Evolutionary conservation across 2,797 vertebrate genomes (phyloP), one percentile per base, ranked within the genome.

Genomic region (Urophycis tenuis): DNA sequence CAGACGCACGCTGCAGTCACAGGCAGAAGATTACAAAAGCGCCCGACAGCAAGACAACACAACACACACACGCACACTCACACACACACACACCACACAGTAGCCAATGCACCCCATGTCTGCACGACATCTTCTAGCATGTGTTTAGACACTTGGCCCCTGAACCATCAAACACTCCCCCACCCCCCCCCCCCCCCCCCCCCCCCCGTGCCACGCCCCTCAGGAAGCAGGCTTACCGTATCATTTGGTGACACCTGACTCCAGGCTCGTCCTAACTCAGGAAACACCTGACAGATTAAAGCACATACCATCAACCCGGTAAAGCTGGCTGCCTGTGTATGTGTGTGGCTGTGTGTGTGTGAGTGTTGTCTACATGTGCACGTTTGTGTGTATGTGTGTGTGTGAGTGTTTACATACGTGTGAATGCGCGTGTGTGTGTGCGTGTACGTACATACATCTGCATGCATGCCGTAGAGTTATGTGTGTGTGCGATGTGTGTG

Each of bases 261-360:
- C 81, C 74, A 81, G 79, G 87, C 85, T 90, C 85, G 86, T 88
- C 85, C 80, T 88, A 83, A 87, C 84, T 84, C 84, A 83, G 77
- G 78, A 85, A 82, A 77, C 81, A 83, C 45, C 73, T 85, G 87
- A 88, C 86, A 90, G 89, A 90, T 92, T 90, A 91, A 89, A 87
- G 85, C 77, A 72, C 74, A 85, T 72, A 81, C 84, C 85, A 83
- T 86, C 86, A 85, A 80, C 85, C 79, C 75, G 81, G 83, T 76
- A 77, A 79, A 80, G 71, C 15, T 69, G n/a, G 76, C 79, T 80
- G 79, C 73, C 70, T 71, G 39, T 82, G 81, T 80, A 80, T 82
- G 76, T 73, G 31, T 39, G 36, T 39, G 5, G 11, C 45, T 49
- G 45, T 3, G 4, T 70, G 25, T 76, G 79, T 80, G 78, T 80